phyloP scores from a whole-genome alignment of 2,113 vertebrate genomes.

The Ochotona princeps region DNA sequence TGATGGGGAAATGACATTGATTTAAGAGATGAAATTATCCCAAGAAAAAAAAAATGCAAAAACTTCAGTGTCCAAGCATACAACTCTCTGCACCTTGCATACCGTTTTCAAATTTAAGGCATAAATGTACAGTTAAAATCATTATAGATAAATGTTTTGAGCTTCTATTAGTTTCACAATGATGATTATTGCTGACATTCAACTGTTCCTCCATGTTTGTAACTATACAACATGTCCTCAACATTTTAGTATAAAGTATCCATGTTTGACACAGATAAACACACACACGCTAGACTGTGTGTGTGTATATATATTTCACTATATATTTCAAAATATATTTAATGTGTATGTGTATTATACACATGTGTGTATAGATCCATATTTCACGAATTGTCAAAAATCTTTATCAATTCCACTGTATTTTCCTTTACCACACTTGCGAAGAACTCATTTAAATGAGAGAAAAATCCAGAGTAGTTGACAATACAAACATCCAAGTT shows the following conservation, averaged over 20 bases:
- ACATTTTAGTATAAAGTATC: neutral
- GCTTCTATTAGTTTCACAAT: neutral
- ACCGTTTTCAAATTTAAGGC: neutral
- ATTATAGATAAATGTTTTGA: neutral
- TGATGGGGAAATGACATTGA: neutral
- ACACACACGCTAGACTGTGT: neutral
- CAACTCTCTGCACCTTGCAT: neutral
- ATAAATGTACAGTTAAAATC: neutral
- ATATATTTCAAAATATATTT: no score
- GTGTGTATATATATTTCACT: neutral
- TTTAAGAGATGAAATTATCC: neutral
- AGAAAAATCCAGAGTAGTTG: no score
- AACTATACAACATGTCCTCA: neutral
- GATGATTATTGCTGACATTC: neutral
- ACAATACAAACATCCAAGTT: neutral
- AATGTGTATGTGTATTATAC: neutral
- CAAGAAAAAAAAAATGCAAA: neutral
- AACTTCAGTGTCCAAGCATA: neutral
- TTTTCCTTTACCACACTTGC: neutral
- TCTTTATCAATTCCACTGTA: neutral
- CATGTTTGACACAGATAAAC: neutral
- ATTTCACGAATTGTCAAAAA: neutral
- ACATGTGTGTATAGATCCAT: neutral
- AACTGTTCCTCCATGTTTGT: neutral
- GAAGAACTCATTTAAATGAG: neutral